Evolutionary conservation across 2,113 vertebrate species (phyloP), one percentile per base, ranked within the genome.

Genomic region (Paradoxurus hermaphroditus): DNA sequence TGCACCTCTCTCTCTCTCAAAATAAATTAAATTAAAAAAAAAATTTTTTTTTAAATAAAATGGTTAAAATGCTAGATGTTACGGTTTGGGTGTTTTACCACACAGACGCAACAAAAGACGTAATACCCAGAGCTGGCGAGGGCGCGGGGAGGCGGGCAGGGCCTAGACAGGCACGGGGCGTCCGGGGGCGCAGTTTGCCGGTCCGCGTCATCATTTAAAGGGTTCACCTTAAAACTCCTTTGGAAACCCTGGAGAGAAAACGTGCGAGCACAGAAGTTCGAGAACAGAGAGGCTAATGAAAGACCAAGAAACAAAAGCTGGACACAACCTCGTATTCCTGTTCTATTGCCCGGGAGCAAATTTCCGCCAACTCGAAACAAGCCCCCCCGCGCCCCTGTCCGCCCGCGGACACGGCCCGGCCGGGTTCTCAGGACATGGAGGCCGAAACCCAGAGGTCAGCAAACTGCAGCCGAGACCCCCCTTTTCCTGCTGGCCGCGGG

Each of bases 71-170:
- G 72, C 29, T 29, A 44, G 46, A 18, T 41, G 11, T 21, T 23
- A 51, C 9, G 16, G 49, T 65, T 19, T 3, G 21, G n/a, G 73
- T 83, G 13, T 85, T 68, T 85, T 34, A 78, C 70, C 59, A 14
- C 27, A 39, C 9, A 29, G 5, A 29, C 41, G 46, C 7, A 29
- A 62, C 36, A 15, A 13, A 5, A 3, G 27, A 12, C 75, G 3
- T 12, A 19, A 15, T 2, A 12, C 4, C 41, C 51, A 12, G 21
- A 3, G 7, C 1, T 16, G 85, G 49, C 10, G 12, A 68, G 15
- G 5, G 21, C 2, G 0, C 4, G 27, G 68, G 68, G 27, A 51
- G 3, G 19, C 1, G 7, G 39, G 59, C 1, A 1, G 10, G 1
- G 14, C 1, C 5, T 29, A 3, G 0, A 1, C 23, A 9, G 2